Conservation (phyloP, 2,888 invertebrate species). For the Cheilosia urbana region DNA sequence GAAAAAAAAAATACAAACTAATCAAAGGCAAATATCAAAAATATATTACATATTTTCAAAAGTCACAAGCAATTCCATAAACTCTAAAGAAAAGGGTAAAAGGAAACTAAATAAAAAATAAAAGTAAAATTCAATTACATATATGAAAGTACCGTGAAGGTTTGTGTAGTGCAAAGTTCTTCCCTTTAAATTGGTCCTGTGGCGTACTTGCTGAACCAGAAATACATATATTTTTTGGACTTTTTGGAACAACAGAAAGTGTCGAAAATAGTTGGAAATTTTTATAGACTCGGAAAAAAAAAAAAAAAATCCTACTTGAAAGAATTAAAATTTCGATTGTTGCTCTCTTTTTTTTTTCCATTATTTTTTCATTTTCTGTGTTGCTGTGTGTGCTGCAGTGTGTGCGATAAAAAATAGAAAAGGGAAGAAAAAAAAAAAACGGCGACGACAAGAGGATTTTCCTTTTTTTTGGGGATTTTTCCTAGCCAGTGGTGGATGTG, state of each 20-base stretch:
- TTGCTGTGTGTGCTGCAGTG: constrained; percentile 66
- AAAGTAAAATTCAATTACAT: constrained; percentile 53
- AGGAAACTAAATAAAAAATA: constrained; percentile 20
- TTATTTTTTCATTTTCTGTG: constrained; percentile 58
- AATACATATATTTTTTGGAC: constrained; percentile 22
- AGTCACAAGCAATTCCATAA: constrained; percentile 37
- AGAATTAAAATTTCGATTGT: constrained; percentile 74
- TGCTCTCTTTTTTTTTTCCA: constrained; percentile 70
- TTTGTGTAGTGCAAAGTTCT: constrained; percentile 63
- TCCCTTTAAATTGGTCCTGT: constrained; percentile 45
- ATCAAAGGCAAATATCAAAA: constrained; percentile 33
- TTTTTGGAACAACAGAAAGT: constrained; percentile 45
- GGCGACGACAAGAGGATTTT: constrained; percentile 70
- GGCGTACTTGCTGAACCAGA: constrained; percentile 11
- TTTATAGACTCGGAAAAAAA: constrained; percentile 52
- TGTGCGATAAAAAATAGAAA: constrained; percentile 58
- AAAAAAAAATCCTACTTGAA: constrained; percentile 22
- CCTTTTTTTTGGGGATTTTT: constrained; percentile 65
- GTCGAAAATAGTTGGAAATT: constrained; percentile 68
- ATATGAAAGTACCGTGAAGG: constrained; percentile 69
- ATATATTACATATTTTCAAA: constrained; percentile 19
- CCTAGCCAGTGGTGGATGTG: constrained; percentile 66
- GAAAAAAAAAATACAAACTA: constrained; percentile 52
- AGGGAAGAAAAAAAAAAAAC: constrained; percentile 31
- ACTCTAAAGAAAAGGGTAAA: constrained; percentile 25